Evolutionary conservation across 2,888 invertebrate species (phyloP).

Genomic region (Leptinotarsa rubiginosa): DNA sequence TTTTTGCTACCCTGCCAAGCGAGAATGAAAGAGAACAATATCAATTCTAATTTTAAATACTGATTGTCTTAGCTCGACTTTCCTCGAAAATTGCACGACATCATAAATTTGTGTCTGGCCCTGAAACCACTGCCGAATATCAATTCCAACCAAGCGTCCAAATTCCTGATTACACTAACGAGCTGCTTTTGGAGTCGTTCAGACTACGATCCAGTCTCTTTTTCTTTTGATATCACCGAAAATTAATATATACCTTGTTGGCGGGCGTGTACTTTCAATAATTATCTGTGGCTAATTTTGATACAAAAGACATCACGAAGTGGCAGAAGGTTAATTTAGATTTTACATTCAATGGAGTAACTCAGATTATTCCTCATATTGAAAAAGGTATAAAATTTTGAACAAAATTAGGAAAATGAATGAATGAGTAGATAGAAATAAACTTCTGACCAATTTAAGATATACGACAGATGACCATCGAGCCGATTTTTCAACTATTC

Average conservation of each 20-base stretch:
- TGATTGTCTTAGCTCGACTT: neutral
- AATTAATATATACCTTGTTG: conserved; percentile 1
- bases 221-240: conserved; percentile 17
- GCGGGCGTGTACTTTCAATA: neutral
- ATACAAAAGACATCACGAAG: neutral
- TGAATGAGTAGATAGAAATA: no score
- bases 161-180: conserved; percentile 13
- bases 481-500: no score
- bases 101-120: conserved; percentile 5
- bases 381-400: no score
- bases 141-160: conserved; percentile 1
- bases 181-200: conserved; percentile 3
- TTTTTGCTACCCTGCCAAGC: neutral
- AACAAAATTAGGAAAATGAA: no score
- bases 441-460: no score
- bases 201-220: neutral
- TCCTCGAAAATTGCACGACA: neutral
- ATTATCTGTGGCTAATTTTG: neutral
- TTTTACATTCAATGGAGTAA: neutral
- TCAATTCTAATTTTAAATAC: neutral
- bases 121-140: conserved; percentile 8
- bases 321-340: neutral
- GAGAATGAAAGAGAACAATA: conserved; percentile 6
- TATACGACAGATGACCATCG: no score
- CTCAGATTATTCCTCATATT: neutral